phyloP scores from a whole-genome alignment of 2,888 invertebrate species.

The Euzetes globulus region DNA sequence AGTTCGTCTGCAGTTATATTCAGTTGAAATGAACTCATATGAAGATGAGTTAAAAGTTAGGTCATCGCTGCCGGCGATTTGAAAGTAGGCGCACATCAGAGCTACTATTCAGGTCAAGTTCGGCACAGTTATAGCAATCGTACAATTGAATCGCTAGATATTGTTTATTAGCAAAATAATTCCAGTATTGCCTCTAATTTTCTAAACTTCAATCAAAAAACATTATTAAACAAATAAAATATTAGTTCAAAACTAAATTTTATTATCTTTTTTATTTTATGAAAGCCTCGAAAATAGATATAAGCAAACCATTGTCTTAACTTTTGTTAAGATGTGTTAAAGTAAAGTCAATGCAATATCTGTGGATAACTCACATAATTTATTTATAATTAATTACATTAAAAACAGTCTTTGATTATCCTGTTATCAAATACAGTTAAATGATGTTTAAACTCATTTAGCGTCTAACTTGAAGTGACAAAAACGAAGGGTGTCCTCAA shows the following conservation, averaged over 20 bases:
- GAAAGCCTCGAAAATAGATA: not conserved
- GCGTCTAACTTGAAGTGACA: not conserved
- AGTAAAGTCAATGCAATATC: not conserved
- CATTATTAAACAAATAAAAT: not conserved
- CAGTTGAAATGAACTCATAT: not conserved
- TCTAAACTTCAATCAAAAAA: not conserved
- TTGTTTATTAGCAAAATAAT: not conserved
- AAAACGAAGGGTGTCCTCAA: conserved; percentile 28
- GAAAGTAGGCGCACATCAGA: conserved; percentile 25
- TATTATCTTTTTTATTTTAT: too few species aligned
- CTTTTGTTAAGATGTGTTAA: not conserved
- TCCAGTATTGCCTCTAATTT: not conserved
- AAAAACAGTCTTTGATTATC: not conserved
- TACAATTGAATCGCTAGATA: conserved; percentile 8
- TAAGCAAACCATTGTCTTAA: conserved; percentile 1
- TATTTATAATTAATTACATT: not conserved
- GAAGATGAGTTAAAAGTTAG: conserved; percentile 27
- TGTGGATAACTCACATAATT: too few species aligned
- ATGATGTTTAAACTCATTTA: not conserved
- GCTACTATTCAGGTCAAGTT: conserved; percentile 17
- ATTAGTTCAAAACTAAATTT: too few species aligned
- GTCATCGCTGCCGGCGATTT: conserved; percentile 8
- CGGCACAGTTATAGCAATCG: conserved; percentile 16
- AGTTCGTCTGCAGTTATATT: not conserved
- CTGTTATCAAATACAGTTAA: not conserved